Evolutionary conservation across 2,113 vertebrate genomes (phyloP).

Genomic region (Piliocolobus tephrosceles): DNA sequence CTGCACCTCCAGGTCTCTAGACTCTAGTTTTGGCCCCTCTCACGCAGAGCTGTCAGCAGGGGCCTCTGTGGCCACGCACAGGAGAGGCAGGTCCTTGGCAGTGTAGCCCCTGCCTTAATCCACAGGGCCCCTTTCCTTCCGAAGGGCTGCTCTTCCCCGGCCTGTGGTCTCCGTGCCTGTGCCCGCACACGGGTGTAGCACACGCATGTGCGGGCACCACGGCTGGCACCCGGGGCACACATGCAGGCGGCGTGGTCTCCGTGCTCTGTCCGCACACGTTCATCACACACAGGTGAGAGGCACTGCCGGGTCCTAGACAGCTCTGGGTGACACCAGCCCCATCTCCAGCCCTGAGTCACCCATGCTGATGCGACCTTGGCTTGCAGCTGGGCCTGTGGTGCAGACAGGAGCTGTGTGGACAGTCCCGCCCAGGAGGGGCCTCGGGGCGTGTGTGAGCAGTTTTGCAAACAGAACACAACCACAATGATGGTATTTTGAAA

Average conservation of each 20-base stretch:
- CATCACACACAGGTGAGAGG: background rate
- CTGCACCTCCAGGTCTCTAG: background rate
- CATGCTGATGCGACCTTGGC: background rate
- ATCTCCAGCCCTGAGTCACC: background rate
- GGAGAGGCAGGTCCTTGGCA: background rate
- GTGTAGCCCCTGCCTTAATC: background rate
- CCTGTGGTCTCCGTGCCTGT: background rate
- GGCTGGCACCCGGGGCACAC: background rate
- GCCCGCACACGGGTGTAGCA: background rate
- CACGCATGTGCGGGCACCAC: rapidly evolving
- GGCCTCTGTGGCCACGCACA: background rate
- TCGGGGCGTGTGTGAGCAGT: rapidly evolving
- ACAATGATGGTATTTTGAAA: background rate
- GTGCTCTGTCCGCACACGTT: background rate
- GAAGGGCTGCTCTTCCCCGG: rapidly evolving
- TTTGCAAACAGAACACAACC: background rate
- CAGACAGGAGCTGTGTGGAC: no score
- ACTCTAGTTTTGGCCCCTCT: background rate
- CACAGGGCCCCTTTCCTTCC: background rate
- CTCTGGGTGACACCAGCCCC: background rate
- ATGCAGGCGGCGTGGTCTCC: rapidly evolving
- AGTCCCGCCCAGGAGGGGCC: background rate
- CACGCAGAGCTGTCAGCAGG: rapidly evolving
- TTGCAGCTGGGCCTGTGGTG: rapidly evolving
- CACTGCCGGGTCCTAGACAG: rapidly evolving